A percentile compares a stretch with the other conserved stretches of the same genome.
Conservation (phyloP, 2,797 vertebrate genomes). For the Chelon labrosus region DNA sequence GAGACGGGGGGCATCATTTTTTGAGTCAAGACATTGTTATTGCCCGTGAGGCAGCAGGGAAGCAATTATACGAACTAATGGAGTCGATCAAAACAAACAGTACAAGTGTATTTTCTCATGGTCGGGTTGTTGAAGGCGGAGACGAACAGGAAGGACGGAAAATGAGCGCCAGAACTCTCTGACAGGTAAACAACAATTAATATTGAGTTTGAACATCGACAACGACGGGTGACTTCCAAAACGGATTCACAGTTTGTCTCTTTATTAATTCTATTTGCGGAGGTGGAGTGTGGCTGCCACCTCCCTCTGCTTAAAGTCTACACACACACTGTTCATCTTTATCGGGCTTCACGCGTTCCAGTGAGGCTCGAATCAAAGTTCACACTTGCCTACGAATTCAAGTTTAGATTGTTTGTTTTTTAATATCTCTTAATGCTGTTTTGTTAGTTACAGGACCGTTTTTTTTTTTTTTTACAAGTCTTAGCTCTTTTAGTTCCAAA, state of each 20-base stretch:
- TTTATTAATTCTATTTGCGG: background rate
- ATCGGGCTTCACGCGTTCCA: no score
- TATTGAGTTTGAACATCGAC: background rate
- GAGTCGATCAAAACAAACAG: slow-evolving; percentile 4
- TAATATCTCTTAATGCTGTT: no score
- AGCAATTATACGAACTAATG: slow-evolving; percentile 18
- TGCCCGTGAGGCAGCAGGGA: background rate
- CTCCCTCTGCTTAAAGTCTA: no score
- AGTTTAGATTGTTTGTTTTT: no score
- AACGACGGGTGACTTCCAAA: background rate
- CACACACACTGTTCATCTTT: no score
- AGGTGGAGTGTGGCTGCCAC: no score
- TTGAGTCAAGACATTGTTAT: background rate
- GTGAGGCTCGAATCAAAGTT: no score
- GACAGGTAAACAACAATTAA: background rate
- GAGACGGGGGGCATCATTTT: background rate
- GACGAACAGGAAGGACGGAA: background rate
- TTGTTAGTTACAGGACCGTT: no score
- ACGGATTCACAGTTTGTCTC: background rate
- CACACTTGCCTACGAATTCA: no score
- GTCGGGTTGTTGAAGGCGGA: background rate
- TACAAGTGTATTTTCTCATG: background rate
- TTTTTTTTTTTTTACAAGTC: no score
- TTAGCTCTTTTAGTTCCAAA: no score
- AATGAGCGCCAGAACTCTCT: background rate